Evolutionary conservation across 1,140 invertebrate species (phyloP), one percentile per base, ranked within the genome.

Genomic region (Orchesella cincta): DNA sequence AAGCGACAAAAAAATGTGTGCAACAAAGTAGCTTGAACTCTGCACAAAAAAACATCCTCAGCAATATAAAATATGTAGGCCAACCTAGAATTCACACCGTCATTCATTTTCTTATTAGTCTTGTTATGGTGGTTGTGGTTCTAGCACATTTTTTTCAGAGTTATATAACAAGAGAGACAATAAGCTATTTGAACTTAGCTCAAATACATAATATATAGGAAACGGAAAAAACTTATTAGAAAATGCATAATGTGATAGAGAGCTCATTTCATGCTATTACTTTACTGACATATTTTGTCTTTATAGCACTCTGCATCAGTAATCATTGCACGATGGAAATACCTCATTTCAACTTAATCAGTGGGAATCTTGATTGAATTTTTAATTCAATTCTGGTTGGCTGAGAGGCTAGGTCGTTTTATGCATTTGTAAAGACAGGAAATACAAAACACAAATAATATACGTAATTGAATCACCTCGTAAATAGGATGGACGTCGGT

Each of bases 81-180:
- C 52, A 57, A 57, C 23, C 52, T 57, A 57, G 52, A 57, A 57
- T 57, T 57, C 52, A 57, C 52, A 23, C 52, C 23, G 52, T 57
- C 52, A 57, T 57, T 23, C 23, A 14, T 18, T 57, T 57, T n/a
- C 5, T 57, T 57, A 8, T 26, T 57, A 57, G 8, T 57, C 8
- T 57, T 57, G 23, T 57, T 5, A 57, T 5, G 14, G 23, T 5
- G 8, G 12, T 26, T 57, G 52, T 23, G 52, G 14, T n/a, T 57
- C 8, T 18, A 57, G 23, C 14, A 26, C 52, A 57, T 57, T 57
- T 23, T 57, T 57, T 57, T 14, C 23, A 18, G 23, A 8, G 23
- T 57, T 57, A 57, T 57, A 57, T 57, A 57, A 57, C 52, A n/a
- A 57, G 23, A 5, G 23, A 57, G 23, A 57, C 52, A 57, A 57